Evolutionary conservation across 2,797 vertebrate species (phyloP).

Genomic region (Crenuchus spilurus): DNA sequence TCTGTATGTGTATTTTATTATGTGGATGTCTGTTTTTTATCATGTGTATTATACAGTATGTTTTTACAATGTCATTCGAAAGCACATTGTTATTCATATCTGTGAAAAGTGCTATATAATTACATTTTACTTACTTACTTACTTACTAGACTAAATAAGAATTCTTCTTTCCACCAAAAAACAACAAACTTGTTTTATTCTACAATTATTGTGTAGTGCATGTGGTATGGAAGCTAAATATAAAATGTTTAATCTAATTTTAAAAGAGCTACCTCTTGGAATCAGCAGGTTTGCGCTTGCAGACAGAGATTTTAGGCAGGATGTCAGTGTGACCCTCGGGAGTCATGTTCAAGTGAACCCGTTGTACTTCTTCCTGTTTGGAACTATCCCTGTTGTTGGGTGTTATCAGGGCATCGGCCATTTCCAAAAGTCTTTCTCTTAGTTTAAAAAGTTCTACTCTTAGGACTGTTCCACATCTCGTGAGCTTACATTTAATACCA

Average conservation of each 20-base stretch:
- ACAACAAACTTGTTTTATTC: too few species aligned
- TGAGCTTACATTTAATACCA: neutral
- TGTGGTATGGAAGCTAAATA: neutral
- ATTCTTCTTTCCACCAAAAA: too few species aligned
- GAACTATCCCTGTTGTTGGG: conserved; percentile 33
- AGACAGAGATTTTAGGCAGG: conserved; percentile 41
- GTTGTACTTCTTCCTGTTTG: conserved; percentile 52
- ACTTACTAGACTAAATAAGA: too few species aligned
- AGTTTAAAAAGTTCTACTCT: neutral
- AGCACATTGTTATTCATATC: too few species aligned
- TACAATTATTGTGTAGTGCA: too few species aligned
- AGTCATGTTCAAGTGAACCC: conserved; percentile 36
- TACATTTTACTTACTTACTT: too few species aligned
- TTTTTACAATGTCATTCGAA: too few species aligned
- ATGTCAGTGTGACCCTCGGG: conserved; percentile 44
- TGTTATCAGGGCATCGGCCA: conserved; percentile 33
- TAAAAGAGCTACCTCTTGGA: neutral
- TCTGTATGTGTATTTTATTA: too few species aligned
- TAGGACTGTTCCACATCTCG: neutral
- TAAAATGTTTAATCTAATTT: neutral
- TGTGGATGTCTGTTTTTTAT: too few species aligned
- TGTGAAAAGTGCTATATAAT: too few species aligned
- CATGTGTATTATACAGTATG: too few species aligned
- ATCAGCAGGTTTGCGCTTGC: conserved; percentile 15
- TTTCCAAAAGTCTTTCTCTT: conserved; percentile 12